These are phyloP conservation scores for Syngnathus typhle DNA, from an alignment of 2,113 vertebrate species.

Conservation along the genomic window DNA sequence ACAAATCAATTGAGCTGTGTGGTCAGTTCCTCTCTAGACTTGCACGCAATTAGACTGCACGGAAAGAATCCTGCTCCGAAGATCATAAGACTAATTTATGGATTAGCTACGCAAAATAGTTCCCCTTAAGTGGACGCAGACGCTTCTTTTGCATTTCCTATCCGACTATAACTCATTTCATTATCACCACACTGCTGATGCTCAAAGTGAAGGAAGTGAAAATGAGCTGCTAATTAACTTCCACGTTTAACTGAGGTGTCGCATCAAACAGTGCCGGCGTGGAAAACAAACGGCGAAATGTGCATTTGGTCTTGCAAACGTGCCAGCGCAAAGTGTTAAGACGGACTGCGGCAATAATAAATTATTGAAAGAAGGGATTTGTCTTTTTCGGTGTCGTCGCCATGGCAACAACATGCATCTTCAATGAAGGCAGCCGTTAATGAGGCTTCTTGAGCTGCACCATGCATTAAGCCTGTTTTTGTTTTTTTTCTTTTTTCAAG, in stretches of 20 bases:
- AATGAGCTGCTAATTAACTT: conserved; percentile 54
- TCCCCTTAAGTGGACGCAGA: not conserved
- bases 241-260: conserved; percentile 42
- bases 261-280: conserved; percentile 23
- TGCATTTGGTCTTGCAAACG: not conserved
- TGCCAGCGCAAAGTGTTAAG: conserved; percentile 5
- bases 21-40: conserved; percentile 1
- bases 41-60: not conserved
- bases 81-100: not conserved
- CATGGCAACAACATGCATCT: conserved; percentile 45
- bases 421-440: conserved; percentile 12
- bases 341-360: conserved; percentile 15
- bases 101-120: not conserved
- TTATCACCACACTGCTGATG: not conserved
- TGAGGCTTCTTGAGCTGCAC: conserved; percentile 17
- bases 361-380: conserved; percentile 32
- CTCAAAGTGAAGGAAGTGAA: conserved; percentile 32
- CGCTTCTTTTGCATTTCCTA: not conserved
- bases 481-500: conserved; percentile 21
- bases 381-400: conserved; percentile 28
- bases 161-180: not conserved
- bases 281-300: not conserved
- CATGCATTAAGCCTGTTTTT: not conserved
- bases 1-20: conserved; percentile 5
- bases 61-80: not conserved